Base-by-base conservation (phyloP, 2,113 vertebrate genomes). In the Andinoacara biseriatus region DNA sequence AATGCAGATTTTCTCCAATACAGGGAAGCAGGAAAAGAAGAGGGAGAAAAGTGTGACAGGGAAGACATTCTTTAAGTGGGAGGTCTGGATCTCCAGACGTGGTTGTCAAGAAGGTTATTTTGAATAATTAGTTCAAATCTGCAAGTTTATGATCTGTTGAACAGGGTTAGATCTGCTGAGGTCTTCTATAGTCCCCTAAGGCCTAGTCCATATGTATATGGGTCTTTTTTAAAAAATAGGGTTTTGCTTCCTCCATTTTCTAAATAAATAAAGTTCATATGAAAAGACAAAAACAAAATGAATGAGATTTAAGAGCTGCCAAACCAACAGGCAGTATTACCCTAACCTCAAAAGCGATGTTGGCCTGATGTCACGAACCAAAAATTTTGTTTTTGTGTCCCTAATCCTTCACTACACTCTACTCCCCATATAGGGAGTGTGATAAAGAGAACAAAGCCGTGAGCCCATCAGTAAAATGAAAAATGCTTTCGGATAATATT, bases 101-200 rank as follows among this genome's bases (percentile, higher is more conserved):
- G 40, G 33, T 83, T 77, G 80, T 83, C 61, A 80, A 76, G 59
- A 78, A 58, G 26, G 63, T 81, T 82, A 58, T 90, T 83, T 82
- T 29, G n/a, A 18, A 62, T 62, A 63, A 63, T 63, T 38, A 22
- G 33, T 72, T 72, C 29, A 52, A 52, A 1, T 72, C 26, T 31
- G 6, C 26, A 72, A 72, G 26, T 52, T 72, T 20, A 72, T 52
- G 65, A 72, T 72, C 65, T 52, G 65, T 69, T 69, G 24, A 52
- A 52, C 49, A 4, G 43, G 17, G 26, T 72, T 43, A 72, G 43
- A 31, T 72, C 43, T 72, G 20, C 65, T n/a, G 43, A 52, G 43
- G 65, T 72, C 65, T 0, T 72, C 46, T 17, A 17, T 49, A n/a
- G 31, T 72, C 20, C 1, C 65, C 40, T n/a, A 14, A 20, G 65